Base-by-base conservation (phyloP, 1,140 invertebrate species). In the Caenorhabditis inopinata region DNA sequence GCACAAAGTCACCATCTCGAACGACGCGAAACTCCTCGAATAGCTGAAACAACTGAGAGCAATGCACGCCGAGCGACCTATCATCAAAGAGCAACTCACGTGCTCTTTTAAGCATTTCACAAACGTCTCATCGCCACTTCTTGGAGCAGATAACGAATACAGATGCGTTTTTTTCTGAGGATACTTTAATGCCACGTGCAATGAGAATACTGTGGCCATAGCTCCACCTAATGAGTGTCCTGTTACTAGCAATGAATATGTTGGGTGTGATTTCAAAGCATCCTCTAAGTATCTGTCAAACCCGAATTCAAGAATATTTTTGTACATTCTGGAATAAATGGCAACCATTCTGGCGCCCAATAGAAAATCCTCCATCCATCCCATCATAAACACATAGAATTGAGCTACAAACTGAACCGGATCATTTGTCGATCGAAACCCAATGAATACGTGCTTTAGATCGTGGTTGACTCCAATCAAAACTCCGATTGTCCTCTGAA, bases 351-450 rank as follows among this genome's bases (percentile, higher is more conserved):
- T 38, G 9, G 32, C 58, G 7, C 58, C 58, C 32, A 68, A 21
- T 18, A 32, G 58, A 16, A 68, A 68, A 68, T 68, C 32, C 21
- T 68, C 32, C 16, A 68, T 18, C 58, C 58, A 68, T 68, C 58
- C 58, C 58, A 68, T 68, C 32, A 38, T 68, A 18, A 68, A 68
- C 12, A 68, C 58, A 9, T 68, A 68, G 32, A 68, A 68, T 42
- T 68, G 58, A 23, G 58, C 27, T 38, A 68, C 58, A n/a, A 68
- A 68, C 38, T 68, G 58, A 38, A 68, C 29, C 16, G 58, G 58
- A 68, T 68, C 58, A n/a, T 68, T 68, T 68, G 58, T 68, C n/a
- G 58, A 68, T 68, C 58, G 14, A 32, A 68, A 68, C 23, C 58
- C 58, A 35, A 68, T 42, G 32, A 68, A 68, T 9, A 68, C 23